phyloP scores from a whole-genome alignment of 2,797 vertebrate species.

The Chaunax sp. region DNA sequence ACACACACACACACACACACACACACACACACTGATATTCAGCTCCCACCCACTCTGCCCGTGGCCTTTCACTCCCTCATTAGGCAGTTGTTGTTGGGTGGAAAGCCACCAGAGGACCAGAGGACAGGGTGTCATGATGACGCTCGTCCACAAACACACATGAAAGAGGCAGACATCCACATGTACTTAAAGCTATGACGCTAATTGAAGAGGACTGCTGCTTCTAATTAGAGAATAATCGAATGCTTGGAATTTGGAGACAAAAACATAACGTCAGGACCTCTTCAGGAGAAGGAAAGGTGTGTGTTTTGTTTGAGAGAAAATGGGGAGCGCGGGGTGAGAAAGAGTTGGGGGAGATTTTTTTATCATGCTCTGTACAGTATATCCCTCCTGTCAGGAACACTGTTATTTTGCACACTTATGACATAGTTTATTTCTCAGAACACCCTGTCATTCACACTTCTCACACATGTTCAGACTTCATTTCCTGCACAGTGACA shows the following conservation, averaged over 20 bases:
- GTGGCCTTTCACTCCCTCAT: conserved; percentile 80
- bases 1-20: conserved; percentile 30
- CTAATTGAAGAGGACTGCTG: conserved; percentile 77
- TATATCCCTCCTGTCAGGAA: conserved; percentile 26
- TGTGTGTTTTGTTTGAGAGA: conserved; percentile 30
- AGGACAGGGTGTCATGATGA: conserved; percentile 59
- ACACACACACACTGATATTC: conserved; percentile 57
- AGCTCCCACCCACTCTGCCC: conserved; percentile 53
- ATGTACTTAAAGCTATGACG: conserved; percentile 54
- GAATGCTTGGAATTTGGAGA: conserved; percentile 52
- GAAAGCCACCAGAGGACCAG: conserved; percentile 66
- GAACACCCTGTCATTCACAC: too few species aligned
- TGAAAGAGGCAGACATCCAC: conserved; percentile 43
- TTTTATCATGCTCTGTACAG: conserved; percentile 39
- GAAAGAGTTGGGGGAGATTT: conserved; percentile 19
- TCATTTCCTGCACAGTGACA: too few species aligned
- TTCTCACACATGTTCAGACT: too few species aligned
- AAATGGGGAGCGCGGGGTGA: background rate
- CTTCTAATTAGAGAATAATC: conserved; percentile 72
- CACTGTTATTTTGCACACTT: too few species aligned
- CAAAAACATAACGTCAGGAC: conserved; percentile 35
- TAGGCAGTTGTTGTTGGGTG: conserved; percentile 74
- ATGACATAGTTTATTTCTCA: too few species aligned
- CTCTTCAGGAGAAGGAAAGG: conserved; percentile 40
- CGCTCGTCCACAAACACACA: conserved; percentile 20